Conservation (phyloP, 2,888 invertebrate species). For the Eupeodes luniger region DNA sequence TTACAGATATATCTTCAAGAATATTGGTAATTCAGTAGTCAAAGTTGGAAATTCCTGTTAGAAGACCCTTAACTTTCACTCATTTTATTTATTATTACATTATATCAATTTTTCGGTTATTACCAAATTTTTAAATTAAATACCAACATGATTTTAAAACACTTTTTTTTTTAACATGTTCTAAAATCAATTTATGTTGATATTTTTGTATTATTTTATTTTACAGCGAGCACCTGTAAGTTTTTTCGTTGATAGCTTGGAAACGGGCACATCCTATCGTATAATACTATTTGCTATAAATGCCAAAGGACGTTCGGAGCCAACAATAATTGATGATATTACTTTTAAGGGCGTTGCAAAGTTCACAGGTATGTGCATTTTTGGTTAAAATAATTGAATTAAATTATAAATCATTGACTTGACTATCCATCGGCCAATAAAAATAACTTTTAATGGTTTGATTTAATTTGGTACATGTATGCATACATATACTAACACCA, state of each 20-base stretch:
- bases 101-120: no score
- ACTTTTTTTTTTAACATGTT: no score
- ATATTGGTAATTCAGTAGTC: no score
- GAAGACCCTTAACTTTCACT: no score
- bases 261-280: constrained; percentile 91
- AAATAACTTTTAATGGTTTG: not conserved
- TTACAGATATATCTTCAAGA: no score
- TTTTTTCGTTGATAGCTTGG: constrained; percentile 85
- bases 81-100: no score
- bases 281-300: constrained; percentile 94
- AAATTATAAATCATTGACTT: constrained; percentile 11
- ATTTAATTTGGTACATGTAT: not conserved
- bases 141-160: no score
- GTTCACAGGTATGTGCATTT: constrained; percentile 89
- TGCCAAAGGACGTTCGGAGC: constrained; percentile 94
- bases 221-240: constrained; percentile 83
- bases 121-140: no score
- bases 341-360: constrained; percentile 94
- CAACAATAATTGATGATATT: constrained; percentile 92
- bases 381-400: constrained; percentile 67
- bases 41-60: no score
- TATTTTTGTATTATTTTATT: not conserved
- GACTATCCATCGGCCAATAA: not conserved
- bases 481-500: no score
- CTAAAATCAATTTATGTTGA: not conserved